Evolutionary conservation across 1,140 invertebrate species (phyloP).

Genomic region (Euwallacea similis): DNA sequence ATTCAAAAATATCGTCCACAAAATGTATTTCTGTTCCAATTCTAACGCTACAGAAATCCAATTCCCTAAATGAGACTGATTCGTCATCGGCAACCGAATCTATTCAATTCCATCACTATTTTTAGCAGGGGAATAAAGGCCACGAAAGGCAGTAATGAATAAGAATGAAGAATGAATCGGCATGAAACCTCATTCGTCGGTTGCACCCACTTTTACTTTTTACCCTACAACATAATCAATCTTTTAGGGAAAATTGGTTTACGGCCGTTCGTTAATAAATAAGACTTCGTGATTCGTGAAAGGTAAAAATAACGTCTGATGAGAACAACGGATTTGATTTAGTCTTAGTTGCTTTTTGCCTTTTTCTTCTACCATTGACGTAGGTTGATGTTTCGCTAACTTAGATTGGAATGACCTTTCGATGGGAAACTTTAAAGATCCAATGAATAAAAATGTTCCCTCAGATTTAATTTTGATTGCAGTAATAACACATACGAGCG

Average conservation of each 20-base stretch:
- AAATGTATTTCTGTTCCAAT: no score
- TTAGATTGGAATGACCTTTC: no score
- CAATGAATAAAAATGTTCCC: no score
- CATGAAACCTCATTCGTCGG: constrained; percentile 21
- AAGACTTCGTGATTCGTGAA: constrained; percentile 14
- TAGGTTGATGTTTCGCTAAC: no score
- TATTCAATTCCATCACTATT: constrained; percentile 23
- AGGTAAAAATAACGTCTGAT: constrained; percentile 9
- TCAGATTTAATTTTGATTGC: no score
- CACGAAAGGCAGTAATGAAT: constrained; percentile 24
- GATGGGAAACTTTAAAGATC: no score
- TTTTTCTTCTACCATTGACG: no score
- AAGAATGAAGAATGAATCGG: constrained; percentile 33
- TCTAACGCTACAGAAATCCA: background rate
- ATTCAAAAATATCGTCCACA: no score
- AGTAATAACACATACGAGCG: no score
- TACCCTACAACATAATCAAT: constrained; percentile 23
- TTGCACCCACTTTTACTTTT: constrained; percentile 33
- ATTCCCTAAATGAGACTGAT: background rate
- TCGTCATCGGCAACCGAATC: background rate
- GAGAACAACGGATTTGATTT: background rate
- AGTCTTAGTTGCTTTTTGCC: background rate
- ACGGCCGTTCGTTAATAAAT: constrained; percentile 14
- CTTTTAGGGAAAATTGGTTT: constrained; percentile 27
- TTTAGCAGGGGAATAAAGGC: constrained; percentile 16